Evolutionary conservation across 2,113 vertebrate genomes (phyloP).

Genomic region (Menidia beryllina): DNA sequence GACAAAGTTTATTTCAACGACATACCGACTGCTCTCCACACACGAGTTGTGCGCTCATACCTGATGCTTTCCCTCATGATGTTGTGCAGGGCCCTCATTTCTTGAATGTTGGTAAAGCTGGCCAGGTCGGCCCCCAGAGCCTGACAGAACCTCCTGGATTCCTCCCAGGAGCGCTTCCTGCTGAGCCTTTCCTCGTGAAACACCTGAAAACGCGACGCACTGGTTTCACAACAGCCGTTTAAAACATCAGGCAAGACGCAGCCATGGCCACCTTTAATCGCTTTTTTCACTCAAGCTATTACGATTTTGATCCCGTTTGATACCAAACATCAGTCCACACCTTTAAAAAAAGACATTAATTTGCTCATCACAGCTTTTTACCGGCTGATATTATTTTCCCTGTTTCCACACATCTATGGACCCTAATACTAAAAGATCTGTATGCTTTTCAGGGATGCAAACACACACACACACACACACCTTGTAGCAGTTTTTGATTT

Average conservation of each 20-base stretch:
- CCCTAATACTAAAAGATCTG: too few species aligned
- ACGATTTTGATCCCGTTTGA: too few species aligned
- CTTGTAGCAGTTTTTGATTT: slow-evolving; percentile 90
- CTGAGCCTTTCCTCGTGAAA: slow-evolving; percentile 90
- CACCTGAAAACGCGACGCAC: slow-evolving; percentile 79
- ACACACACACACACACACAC: slow-evolving; percentile 67
- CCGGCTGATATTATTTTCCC: too few species aligned
- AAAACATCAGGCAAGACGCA: neutral
- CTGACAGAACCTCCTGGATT: slow-evolving; percentile 92
- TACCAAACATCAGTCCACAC: too few species aligned
- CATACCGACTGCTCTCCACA: neutral
- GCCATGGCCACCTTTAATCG: too few species aligned
- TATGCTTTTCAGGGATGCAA: neutral
- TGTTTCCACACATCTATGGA: too few species aligned
- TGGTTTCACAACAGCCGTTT: slow-evolving; percentile 48
- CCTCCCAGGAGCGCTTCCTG: slow-evolving; percentile 93
- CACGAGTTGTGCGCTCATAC: slow-evolving; percentile 64
- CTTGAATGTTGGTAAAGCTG: slow-evolving; percentile 84
- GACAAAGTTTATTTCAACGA: slow-evolving; percentile 4
- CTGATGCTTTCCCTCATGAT: slow-evolving; percentile 87
- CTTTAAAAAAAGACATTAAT: too few species aligned
- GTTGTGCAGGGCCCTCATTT: slow-evolving; percentile 84
- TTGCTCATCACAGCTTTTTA: too few species aligned
- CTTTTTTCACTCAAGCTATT: too few species aligned
- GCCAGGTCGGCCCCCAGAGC: slow-evolving; percentile 90